phyloP scores from a whole-genome alignment of 2,113 vertebrate species.

The Lota lota region DNA sequence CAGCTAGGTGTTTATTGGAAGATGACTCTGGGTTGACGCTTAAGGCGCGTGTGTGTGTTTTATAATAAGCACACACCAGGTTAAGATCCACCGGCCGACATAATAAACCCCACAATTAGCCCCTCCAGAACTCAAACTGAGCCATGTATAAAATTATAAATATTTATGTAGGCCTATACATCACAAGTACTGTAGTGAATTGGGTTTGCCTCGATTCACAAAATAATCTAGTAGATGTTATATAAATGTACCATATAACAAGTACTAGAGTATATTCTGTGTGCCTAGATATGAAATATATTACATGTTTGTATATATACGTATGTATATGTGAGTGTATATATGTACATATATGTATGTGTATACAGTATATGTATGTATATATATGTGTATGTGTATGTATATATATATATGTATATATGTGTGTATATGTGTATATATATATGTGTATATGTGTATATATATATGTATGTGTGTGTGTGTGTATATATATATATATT shows the following conservation, averaged over 20 bases:
- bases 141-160: too few relatives aligned
- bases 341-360: slow-evolving; percentile 21
- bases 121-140: slow-evolving; percentile 41
- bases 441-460: not conserved
- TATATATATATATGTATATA: too few relatives aligned
- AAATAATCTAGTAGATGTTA: too few relatives aligned
- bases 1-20: slow-evolving; percentile 74
- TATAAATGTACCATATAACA: too few relatives aligned
- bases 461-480: slow-evolving; percentile 6
- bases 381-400: not conserved
- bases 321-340: slow-evolving; percentile 22
- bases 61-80: slow-evolving; percentile 56
- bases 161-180: too few relatives aligned
- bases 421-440: too few relatives aligned
- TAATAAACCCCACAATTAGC: slow-evolving; percentile 60
- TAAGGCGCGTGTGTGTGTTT: slow-evolving; percentile 23
- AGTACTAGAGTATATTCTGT: too few relatives aligned
- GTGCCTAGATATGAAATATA: too few relatives aligned
- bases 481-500: not conserved
- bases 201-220: too few relatives aligned
- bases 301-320: slow-evolving; percentile 16
- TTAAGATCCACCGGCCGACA: slow-evolving; percentile 54
- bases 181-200: too few relatives aligned
- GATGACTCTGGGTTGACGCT: slow-evolving; percentile 49
- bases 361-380: not conserved